Percentiles rank a stretch among this genome's conserved stretches.
Conservation (phyloP, 2,113 vertebrate genomes). For the Xiphophorus couchianus region DNA sequence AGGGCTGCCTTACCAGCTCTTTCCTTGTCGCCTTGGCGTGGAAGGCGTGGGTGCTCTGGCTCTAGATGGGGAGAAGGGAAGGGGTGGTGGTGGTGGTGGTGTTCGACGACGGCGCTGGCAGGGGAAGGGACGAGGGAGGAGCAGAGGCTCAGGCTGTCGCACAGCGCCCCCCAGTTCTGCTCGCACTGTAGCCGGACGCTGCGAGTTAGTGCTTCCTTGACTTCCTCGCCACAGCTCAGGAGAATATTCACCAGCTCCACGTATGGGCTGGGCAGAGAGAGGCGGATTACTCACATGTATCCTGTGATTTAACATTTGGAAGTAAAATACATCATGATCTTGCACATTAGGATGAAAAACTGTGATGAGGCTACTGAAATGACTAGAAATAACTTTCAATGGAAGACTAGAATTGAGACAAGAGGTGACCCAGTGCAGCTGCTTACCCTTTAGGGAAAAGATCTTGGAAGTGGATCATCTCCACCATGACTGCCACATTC, state of each 20-base stretch:
- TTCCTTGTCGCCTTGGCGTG: conserved; percentile 83
- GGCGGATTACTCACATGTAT: conserved; percentile 33
- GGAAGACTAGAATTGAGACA: conserved; percentile 5
- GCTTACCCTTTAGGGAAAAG: conserved; percentile 96
- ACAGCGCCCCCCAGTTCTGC: conserved; percentile 95
- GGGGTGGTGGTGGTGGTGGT: conserved; percentile 47
- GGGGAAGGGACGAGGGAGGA: conserved; percentile 74
- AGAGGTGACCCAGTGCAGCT: conserved; percentile 12
- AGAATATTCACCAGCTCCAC: conserved; percentile 96
- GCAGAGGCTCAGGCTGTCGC: conserved; percentile 94
- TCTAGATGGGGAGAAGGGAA: conserved; percentile 76
- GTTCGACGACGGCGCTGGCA: conserved; percentile 69
- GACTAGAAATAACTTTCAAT: conserved; percentile 22
- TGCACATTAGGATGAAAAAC: conserved; percentile 26
- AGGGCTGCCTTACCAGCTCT: conserved; percentile 82
- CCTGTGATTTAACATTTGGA: conserved; percentile 21
- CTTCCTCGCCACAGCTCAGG: conserved; percentile 93
- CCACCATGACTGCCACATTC: conserved; percentile 94
- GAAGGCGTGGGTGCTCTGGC: conserved; percentile 69
- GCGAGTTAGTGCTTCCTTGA: conserved; percentile 90
- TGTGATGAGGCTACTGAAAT: conserved; percentile 7
- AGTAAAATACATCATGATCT: conserved; percentile 14
- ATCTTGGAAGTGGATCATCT: conserved; percentile 99
- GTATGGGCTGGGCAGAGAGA: conserved; percentile 84
- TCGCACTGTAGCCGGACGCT: conserved; percentile 93